These are phyloP conservation scores for Atta texana DNA, from an alignment of 1,140 invertebrate genomes.

Conservation along the genomic window DNA sequence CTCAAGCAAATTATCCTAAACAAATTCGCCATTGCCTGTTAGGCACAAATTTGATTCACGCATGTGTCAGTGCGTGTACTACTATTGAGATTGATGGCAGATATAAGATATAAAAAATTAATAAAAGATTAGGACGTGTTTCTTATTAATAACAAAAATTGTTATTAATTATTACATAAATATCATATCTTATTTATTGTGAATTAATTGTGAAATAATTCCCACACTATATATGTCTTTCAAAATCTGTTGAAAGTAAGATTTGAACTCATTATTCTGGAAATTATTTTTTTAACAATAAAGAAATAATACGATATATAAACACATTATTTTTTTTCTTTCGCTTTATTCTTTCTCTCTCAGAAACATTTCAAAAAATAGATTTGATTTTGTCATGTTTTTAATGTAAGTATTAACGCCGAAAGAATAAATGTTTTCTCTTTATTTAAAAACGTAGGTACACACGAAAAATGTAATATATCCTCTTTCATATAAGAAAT, in stretches of 20 bases:
- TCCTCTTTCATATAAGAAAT: not conserved
- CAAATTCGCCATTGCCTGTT: conserved; percentile 32
- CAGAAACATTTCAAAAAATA: not conserved
- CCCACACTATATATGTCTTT: not conserved
- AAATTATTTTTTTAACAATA: not conserved
- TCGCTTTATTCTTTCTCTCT: not conserved
- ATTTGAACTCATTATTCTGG: not conserved
- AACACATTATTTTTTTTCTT: not conserved
- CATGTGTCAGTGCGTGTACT: not conserved
- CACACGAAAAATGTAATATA: not conserved
- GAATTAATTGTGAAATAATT: not conserved
- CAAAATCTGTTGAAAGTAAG: not conserved
- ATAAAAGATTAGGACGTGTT: not conserved
- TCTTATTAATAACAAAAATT: conserved; percentile 16
- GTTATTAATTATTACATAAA: not conserved
- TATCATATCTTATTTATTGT: not conserved
- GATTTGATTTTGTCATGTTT: not conserved
- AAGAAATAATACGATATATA: not conserved
- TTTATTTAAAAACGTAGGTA: not conserved
- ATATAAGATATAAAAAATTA: not conserved
- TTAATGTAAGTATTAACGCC: not conserved
- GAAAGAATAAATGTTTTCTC: not conserved
- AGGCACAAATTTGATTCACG: conserved; percentile 35
- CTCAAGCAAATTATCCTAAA: conserved; percentile 46
- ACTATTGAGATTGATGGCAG: not conserved